Evolutionary conservation across 1,140 invertebrate species (phyloP), one percentile per base, ranked within the genome.

Genomic region (Antheraea mylitta): DNA sequence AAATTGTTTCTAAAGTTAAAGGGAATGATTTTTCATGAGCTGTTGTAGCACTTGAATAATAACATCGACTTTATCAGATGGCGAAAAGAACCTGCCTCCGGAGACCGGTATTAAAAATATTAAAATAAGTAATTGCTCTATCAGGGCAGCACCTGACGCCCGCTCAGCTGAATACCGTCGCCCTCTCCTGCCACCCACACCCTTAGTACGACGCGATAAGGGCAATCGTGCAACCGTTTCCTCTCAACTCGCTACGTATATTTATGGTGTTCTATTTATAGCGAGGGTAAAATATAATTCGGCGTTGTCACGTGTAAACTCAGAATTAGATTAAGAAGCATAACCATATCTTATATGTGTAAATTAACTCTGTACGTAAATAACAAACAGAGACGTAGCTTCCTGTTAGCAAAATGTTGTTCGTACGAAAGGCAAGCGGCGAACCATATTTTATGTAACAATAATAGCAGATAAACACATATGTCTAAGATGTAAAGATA

Each of bases 41-140:
- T 61, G 63, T 72, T 70, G 67, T 71, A 60, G 63, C 72, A 63
- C 63, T 45, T 75, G 70, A 76, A 72, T 74, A 77, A 76, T 74
- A 74, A 71, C 66, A 66, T 60, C 42, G 74, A 73, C 82, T 79
- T 80, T 77, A 76, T 80, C 71, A 75, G 79, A 77, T 67, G 66
- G 66, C 70, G 74, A 79, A 77, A 80, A 77, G 74, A 71, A 68
- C 72, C 76, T 74, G 63, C 69, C 70, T 69, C 60, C 74, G 64
- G 70, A 72, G 78, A 75, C 72, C 59, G 77, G 79, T 77, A 83
- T 88, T 88, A 84, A 90, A 89, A 83, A 84, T 85, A 85, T 85
- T 85, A 85, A 85, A 87, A 86, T 86, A 84, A 83, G 85, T 88
- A 86, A 90, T 87, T 86, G 84, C 79, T 81, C 74, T 80, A 87